Evolutionary conservation across 2,888 invertebrate genomes (phyloP).

Genomic region (Metallyticus violacea): DNA sequence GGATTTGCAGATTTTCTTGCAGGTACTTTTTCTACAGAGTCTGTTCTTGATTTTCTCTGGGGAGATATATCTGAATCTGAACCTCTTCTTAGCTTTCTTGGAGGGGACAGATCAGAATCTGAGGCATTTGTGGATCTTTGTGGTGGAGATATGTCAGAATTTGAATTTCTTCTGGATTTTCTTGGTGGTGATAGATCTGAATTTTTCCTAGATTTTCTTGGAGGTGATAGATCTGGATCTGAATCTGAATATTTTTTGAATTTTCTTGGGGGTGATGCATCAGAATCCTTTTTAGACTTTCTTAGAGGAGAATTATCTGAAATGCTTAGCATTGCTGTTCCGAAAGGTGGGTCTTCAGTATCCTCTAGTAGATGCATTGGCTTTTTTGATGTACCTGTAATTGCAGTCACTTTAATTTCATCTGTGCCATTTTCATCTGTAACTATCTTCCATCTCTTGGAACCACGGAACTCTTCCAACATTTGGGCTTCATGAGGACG

Average conservation of each 20-base stretch:
- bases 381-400: neutral
- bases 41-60: neutral
- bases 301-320: slow-evolving; percentile 39
- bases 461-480: slow-evolving; percentile 35
- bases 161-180: neutral
- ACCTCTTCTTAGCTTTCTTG: neutral
- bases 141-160: slow-evolving; percentile 16
- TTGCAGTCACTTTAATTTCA: slow-evolving; percentile 28
- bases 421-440: slow-evolving; percentile 31
- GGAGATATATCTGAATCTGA: neutral
- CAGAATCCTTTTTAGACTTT: slow-evolving; percentile 10
- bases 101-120: neutral
- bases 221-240: neutral
- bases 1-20: neutral
- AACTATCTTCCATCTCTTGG: slow-evolving; percentile 32
- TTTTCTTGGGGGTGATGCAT: slow-evolving; percentile 16
- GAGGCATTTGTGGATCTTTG: neutral
- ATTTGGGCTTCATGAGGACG: slow-evolving; percentile 60
- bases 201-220: neutral
- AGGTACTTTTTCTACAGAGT: neutral
- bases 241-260: neutral
- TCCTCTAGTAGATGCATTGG: neutral
- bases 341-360: slow-evolving; percentile 22
- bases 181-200: neutral
- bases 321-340: slow-evolving; percentile 32